Evolutionary conservation across 2,888 invertebrate species (phyloP).

Genomic region (Galeopsomyia nigrocyanea): DNA sequence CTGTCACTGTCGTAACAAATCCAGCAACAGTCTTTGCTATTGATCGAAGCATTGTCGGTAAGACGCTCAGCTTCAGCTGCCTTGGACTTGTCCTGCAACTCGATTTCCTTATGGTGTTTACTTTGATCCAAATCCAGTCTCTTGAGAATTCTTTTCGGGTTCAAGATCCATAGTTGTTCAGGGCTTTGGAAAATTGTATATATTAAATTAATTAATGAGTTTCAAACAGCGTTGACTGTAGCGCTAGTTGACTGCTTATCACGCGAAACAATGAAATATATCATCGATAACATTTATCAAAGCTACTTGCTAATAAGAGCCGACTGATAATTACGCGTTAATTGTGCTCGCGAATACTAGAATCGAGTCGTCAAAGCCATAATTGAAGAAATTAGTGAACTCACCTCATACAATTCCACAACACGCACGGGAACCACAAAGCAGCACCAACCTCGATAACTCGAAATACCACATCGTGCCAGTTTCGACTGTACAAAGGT

Average conservation of each 20-base stretch:
- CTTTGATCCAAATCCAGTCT: conserved; percentile 69
- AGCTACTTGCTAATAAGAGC: neutral
- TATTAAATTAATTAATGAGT: neutral
- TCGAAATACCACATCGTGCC: conserved; percentile 92
- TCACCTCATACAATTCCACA: conserved; percentile 94
- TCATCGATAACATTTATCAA: neutral
- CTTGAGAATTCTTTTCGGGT: conserved; percentile 88
- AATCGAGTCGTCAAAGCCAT: neutral
- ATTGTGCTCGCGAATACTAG: neutral
- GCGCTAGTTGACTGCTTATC: neutral
- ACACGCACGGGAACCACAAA: conserved; percentile 94
- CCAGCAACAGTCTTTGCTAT: conserved; percentile 89
- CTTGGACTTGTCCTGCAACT: conserved; percentile 61
- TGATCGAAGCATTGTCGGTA: conserved; percentile 69
- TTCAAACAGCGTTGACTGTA: neutral
- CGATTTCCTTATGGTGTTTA: conserved; percentile 62
- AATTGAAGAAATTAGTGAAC: neutral
- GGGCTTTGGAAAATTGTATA: conserved; percentile 70
- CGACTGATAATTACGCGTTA: too few species aligned
- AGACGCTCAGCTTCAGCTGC: conserved; percentile 55
- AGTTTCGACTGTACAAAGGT: conserved; percentile 90
- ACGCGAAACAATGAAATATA: neutral
- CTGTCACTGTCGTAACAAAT: conserved; percentile 91
- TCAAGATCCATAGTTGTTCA: conserved; percentile 92
- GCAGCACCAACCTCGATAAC: conserved; percentile 93